These are phyloP conservation scores for Agelaius tricolor DNA, from an alignment of 2,113 vertebrate genomes.

Conservation along the genomic window DNA sequence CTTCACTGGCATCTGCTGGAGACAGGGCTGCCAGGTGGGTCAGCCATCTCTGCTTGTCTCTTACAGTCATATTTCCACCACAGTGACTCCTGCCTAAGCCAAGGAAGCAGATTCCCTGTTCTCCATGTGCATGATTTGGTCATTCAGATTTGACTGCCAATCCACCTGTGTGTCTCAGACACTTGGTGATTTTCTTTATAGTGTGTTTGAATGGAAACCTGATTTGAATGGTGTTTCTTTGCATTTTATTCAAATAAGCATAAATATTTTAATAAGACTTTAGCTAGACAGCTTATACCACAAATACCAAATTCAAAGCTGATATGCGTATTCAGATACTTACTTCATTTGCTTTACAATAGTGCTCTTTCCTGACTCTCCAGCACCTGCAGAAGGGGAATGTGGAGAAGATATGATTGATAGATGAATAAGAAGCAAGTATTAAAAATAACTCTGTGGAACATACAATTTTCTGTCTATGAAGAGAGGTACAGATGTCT, in stretches of 20 bases:
- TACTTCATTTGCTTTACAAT: conserved; percentile 85
- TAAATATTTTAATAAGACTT: background rate
- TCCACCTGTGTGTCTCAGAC: background rate
- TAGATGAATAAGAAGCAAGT: background rate
- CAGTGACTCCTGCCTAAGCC: background rate
- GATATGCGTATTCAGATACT: conserved; percentile 46
- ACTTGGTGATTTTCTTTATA: background rate
- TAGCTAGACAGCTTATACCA: background rate
- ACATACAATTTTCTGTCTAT: background rate
- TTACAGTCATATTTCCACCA: rapidly evolving
- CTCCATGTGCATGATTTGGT: background rate
- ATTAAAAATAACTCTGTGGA: conserved; percentile 15
- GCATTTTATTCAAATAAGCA: background rate
- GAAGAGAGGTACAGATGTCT: background rate
- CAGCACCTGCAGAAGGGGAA: conserved; percentile 73
- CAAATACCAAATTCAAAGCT: background rate
- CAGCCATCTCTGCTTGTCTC: background rate
- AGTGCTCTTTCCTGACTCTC: conserved; percentile 81
- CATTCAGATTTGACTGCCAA: background rate
- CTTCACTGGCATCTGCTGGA: background rate
- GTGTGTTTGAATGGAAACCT: background rate
- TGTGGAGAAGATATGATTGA: background rate
- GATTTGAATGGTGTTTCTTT: conserved; percentile 6
- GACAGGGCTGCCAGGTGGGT: background rate
- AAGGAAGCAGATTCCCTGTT: background rate